Evolutionary conservation across 2,888 invertebrate species (phyloP), one percentile per base, ranked within the genome.

Genomic region (Cataglyphis altisquamis): DNA sequence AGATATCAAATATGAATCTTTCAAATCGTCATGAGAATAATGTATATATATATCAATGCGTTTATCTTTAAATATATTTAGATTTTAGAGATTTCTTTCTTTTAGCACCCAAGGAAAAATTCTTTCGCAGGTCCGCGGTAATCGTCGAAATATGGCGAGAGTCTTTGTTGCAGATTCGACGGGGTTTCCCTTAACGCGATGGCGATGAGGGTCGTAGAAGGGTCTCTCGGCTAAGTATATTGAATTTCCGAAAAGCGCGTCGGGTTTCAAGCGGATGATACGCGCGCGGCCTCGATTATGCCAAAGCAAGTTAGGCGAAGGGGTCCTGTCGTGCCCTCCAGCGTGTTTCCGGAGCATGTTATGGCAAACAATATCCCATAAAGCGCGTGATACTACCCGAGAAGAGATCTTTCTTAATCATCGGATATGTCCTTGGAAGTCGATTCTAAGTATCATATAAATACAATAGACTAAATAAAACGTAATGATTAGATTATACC

Each of bases 211-310:
- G 86, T 82, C 78, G 82, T 87, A 84, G 78, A 83, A 88, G 87
- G 88, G 83, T 87, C 9, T 63, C 75, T 55, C 48, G 85, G 83
- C 67, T 68, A 88, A 88, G 92, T 92, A 93, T 93, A 93, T 93
- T 93, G 93, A 93, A 93, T 93, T 93, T 93, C 93, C 92, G 91
- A 91, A 92, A 92, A 92, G 92, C 89, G 91, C 91, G 91, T 93
- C 88, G 91, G 83, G 91, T 93, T 93, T 91, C 93, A 91, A 91
- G 89, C 88, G 91, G 91, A 92, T 91, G 93, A 93, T 92, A 92
- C 89, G 90, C 91, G 91, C 87, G 39, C 55, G 41, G 29, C 21
- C 41, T 86, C 90, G 91, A 86, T 92, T 92, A 89, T 87, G 84
- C 86, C 91, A 89, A 77, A 93, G 90, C 89, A 90, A 93, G 92